Evolutionary conservation across 2,888 invertebrate species (phyloP), one percentile per base, ranked within the genome.

Genomic region (Sepiola atlantica): DNA sequence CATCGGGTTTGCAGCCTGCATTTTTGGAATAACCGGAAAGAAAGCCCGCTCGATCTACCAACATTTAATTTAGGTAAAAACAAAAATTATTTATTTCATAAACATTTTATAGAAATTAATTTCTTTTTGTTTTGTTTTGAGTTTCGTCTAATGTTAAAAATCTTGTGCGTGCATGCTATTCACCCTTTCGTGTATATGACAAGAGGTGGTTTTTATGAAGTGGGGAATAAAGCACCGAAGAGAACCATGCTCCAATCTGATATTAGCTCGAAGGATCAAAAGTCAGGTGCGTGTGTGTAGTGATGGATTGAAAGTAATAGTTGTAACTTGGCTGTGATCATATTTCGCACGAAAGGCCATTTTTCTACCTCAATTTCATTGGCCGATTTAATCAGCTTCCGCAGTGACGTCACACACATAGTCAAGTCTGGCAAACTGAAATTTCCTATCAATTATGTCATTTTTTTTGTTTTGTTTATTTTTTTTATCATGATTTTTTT

Each of bases 331-430:
- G 77, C 32, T 77, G 77, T 16, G n/a, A n/a, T 77, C 77, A 32
- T n/a, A 32, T 77, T 77, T 77, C 77, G 77, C n/a, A 2, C 32
- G 77, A 77, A 77, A 77, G 77, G n/a, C 77, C 14, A 77, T n/a
- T 77, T 92, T 92, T 92, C 92, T 92, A 92, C 92, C 92, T 92
- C 92, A 35, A 92, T 92, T 92, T 92, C 35, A 92, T 92, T 92
- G 92, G 92, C 54, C 45, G 92, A 55, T 92, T 45, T 55, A 54
- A 55, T 54, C 20, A 92, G n/a, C n/a, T 92, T 92, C 77, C 77
- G 24, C 55, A 28, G 92, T 92, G 92, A 92, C 92, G 92, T 92
- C 92, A 92, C 10, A 28, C n/a, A n/a, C 45, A 54, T 54, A 20
- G 20, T 21, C 20, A n/a, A 45, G 28, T n/a, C 77, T n/a, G 14